Conservation (phyloP, 2,113 vertebrate genomes). For the Narcine bancroftii region DNA sequence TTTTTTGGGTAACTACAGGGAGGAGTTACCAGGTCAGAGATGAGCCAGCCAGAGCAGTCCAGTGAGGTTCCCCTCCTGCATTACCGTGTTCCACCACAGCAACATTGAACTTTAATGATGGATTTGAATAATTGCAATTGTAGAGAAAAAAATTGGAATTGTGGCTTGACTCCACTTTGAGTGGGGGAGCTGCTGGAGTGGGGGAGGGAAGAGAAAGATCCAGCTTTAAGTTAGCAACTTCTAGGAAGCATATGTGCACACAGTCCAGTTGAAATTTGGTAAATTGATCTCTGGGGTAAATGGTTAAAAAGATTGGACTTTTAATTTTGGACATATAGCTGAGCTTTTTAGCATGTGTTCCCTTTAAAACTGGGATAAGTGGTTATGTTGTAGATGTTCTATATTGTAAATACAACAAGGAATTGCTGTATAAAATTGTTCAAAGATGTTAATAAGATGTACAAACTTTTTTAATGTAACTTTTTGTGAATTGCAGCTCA, state of each 20-base stretch:
- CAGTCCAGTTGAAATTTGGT: background rate
- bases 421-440: constrained; percentile 35
- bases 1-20: too few species aligned
- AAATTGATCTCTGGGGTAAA: background rate
- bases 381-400: constrained; percentile 21
- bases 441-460: constrained; percentile 35
- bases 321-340: background rate
- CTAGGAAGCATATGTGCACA: background rate
- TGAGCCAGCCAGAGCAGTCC: too few species aligned
- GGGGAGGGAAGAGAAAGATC: background rate
- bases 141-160: background rate
- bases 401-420: constrained; percentile 25
- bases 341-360: background rate
- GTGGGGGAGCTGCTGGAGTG: background rate
- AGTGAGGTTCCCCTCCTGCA: too few species aligned
- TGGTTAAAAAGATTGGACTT: background rate
- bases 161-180: background rate
- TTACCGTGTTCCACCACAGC: too few species aligned
- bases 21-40: too few species aligned
- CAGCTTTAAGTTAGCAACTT: background rate
- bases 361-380: background rate
- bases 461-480: constrained; percentile 32
- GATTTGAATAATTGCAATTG: background rate
- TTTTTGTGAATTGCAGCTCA: constrained; percentile 21
- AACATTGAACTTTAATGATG: constrained; percentile 14